phyloP scores from a whole-genome alignment of 2,113 vertebrate species.

The Hemichromis elongatus region DNA sequence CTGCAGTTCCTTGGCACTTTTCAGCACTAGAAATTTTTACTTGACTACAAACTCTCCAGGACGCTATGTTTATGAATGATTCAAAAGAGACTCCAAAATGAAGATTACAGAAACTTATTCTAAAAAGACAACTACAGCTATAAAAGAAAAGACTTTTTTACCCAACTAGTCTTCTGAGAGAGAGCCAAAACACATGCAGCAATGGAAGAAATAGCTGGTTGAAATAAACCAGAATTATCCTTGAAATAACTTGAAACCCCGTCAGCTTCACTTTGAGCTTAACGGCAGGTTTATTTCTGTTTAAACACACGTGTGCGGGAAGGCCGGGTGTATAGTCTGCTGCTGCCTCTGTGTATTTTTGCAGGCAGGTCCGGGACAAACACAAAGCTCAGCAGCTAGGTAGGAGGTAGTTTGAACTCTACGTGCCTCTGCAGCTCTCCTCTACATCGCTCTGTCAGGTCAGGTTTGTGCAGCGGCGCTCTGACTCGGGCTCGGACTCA shows the following conservation, averaged over 20 bases:
- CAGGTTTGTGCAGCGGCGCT: not conserved
- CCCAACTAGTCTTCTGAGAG: not conserved
- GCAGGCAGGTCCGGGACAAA: not conserved
- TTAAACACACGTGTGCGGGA: not conserved
- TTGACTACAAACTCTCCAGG: not conserved
- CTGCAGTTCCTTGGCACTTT: not conserved
- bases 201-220: not conserved
- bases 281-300: not conserved
- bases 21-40: not conserved
- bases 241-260: not conserved
- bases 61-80: not conserved
- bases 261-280: not conserved
- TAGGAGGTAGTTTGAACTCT: not conserved
- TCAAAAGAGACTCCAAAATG: not conserved
- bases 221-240: not conserved
- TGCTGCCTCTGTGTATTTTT: not conserved
- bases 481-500: not conserved
- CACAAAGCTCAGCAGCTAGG: too few species aligned
- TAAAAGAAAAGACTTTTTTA: not conserved
- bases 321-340: constrained; percentile 4
- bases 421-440: constrained; percentile 31
- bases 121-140: not conserved
- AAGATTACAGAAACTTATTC: not conserved
- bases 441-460: not conserved
- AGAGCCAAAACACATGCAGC: not conserved